Evolutionary conservation across 2,888 invertebrate genomes (phyloP), one percentile per base, ranked within the genome.

Genomic region (Pandemis heparana): DNA sequence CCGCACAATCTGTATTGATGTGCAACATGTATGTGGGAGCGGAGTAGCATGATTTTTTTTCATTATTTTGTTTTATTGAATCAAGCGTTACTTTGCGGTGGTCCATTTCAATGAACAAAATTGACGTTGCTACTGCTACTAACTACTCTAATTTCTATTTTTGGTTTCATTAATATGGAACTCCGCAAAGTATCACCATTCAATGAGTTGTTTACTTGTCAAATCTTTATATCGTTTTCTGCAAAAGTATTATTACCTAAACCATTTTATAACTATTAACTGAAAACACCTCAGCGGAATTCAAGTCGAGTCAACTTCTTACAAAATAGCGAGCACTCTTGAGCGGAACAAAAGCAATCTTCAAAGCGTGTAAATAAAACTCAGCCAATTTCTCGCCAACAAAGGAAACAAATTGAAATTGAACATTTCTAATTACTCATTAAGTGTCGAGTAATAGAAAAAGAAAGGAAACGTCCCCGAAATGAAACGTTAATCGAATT

Each of bases 401-500:
- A 73, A 74, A 61, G 62, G 72, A 48, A 46, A 63, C 46, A 63
- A 70, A 71, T 53, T 53, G 23, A 74, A 76, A 75, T 75, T 74
- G 70, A 70, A 75, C 76, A 75, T 76, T 75, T 73, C 74, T 80
- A 78, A 81, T 81, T 80, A 78, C 78, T 80, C 71, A 78, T 78
- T 77, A 78, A 71, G 68, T 62, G 66, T 75, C 75, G 73, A 75
- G 70, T 65, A 76, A 78, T 79, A 76, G 74, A 73, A 75, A 76
- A 76, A 76, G 74, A 68, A 75, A 71, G 60, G 61, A 74, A 77
- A 77, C 75, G 75, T 65, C 69, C 66, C 76, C 76, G 76, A 84
- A 84, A 86, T 81, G 83, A 82, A 85, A 82, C 81, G 84, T 82
- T 89, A 89, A 91, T 89, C 86, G 87, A 89, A 89, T 89, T 89